Percentiles rank a stretch among this genome's conserved stretches.
These are phyloP conservation scores for Thereva unica DNA, from an alignment of 2,888 invertebrate species.

Conservation along the genomic window DNA sequence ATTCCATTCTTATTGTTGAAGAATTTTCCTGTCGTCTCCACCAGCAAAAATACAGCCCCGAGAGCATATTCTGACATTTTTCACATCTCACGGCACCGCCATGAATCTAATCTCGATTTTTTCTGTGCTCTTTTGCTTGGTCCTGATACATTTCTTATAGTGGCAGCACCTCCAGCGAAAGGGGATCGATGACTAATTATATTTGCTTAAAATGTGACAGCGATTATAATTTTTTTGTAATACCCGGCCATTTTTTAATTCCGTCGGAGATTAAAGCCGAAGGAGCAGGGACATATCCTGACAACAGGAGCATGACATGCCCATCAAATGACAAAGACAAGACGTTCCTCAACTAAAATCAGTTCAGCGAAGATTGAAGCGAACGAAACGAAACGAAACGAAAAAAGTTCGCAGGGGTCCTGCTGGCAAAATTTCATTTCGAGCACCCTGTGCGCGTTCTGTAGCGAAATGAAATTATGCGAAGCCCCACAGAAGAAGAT, in stretches of 20 bases:
- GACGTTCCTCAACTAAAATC: conserved; percentile 31
- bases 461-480: conserved; percentile 36
- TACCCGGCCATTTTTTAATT: conserved; percentile 29
- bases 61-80: conserved; percentile 6
- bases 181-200: conserved; percentile 33
- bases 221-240: conserved; percentile 33
- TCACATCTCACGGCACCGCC: conserved; percentile 6
- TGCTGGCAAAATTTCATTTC: conserved; percentile 37
- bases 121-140: neutral
- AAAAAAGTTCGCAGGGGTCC: conserved; percentile 29
- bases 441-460: conserved; percentile 28
- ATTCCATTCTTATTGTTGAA: no score
- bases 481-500: conserved; percentile 27
- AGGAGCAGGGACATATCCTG: conserved; percentile 20
- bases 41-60: no score
- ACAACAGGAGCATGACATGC: conserved; percentile 28
- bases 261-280: conserved; percentile 26
- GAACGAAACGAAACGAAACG: neutral
- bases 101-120: conserved; percentile 14
- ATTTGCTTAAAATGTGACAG: conserved; percentile 37
- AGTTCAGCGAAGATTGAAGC: conserved; percentile 26
- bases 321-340: conserved; percentile 36
- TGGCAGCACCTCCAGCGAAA: conserved; percentile 14
- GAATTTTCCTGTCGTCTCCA: no score
- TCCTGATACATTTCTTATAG: neutral